Conservation (phyloP, 2,113 vertebrate genomes). For the Mionectes macconnelli region DNA sequence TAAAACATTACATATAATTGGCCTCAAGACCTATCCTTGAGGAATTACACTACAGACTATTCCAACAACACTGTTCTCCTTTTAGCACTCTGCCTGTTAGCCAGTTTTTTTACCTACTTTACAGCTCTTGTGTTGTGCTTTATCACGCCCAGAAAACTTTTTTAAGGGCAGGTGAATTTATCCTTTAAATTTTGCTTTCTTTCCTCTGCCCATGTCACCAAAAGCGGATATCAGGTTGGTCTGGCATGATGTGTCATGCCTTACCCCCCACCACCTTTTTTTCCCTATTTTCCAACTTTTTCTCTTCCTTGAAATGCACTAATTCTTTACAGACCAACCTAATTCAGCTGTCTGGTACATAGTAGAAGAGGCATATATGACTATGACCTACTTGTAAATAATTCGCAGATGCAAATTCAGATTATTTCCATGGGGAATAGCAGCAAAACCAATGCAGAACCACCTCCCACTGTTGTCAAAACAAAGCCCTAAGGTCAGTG, state of each 20-base stretch:
- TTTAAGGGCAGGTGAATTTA: background rate
- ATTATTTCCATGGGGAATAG: background rate
- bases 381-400: background rate
- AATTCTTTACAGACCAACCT: background rate
- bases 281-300: background rate
- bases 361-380: background rate
- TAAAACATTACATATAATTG: background rate
- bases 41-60: background rate
- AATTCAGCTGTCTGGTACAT: background rate
- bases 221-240: background rate
- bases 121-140: background rate
- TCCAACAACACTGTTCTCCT: background rate
- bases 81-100: background rate
- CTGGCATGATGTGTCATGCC: background rate
- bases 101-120: background rate
- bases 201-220: background rate
- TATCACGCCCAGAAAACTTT: background rate
- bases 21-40: constrained; percentile 7
- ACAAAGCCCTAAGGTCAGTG: background rate
- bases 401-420: background rate
- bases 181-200: background rate
- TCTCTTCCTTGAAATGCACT: background rate
- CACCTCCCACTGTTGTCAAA: background rate
- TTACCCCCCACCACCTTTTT: background rate
- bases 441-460: background rate